phyloP scores from a whole-genome alignment of 2,888 invertebrate species.

The Macrosoma leucophasiata region DNA sequence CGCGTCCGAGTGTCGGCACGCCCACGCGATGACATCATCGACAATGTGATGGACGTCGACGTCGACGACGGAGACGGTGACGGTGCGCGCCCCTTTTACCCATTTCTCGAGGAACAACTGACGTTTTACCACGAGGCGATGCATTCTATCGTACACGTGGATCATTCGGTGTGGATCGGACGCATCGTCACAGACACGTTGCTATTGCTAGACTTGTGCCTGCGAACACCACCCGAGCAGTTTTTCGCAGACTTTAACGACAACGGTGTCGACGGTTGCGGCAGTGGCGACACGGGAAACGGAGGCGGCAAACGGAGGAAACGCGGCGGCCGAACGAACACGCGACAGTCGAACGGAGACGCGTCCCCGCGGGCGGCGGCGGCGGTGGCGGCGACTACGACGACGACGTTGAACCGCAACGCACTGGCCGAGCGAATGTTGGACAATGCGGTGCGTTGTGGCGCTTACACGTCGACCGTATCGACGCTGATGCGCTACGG shows the following conservation, averaged over 20 bases:
- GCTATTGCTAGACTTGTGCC: background rate
- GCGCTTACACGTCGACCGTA: conserved; percentile 7
- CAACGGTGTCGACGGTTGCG: background rate
- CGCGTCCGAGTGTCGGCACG: conserved; percentile 1
- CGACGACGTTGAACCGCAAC: conserved; percentile 1
- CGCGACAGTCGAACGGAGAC: too few species aligned
- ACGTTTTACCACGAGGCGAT: conserved; percentile 1
- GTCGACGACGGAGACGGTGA: background rate
- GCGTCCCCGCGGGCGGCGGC: too few species aligned
- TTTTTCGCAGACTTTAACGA: conserved; percentile 1
- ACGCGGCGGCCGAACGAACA: too few species aligned
- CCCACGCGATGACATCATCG: background rate
- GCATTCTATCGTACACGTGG: conserved; percentile 1
- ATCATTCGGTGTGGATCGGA: conserved; percentile 3
- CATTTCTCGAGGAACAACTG: conserved; percentile 5
- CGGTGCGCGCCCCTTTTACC: conserved; percentile 4
- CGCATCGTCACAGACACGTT: conserved; percentile 2
- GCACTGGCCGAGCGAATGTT: conserved; percentile 7
- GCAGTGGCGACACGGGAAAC: too few species aligned
- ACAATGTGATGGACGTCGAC: background rate
- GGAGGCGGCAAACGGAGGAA: too few species aligned
- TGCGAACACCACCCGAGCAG: conserved; percentile 3
- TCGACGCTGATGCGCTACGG: conserved; percentile 11
- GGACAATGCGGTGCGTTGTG: conserved; percentile 8
- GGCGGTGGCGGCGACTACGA: background rate